A percentile compares a stretch with the other conserved stretches of the same genome.
Evolutionary conservation across 2,113 vertebrate genomes (phyloP).

Genomic region (Oceanites oceanicus): DNA sequence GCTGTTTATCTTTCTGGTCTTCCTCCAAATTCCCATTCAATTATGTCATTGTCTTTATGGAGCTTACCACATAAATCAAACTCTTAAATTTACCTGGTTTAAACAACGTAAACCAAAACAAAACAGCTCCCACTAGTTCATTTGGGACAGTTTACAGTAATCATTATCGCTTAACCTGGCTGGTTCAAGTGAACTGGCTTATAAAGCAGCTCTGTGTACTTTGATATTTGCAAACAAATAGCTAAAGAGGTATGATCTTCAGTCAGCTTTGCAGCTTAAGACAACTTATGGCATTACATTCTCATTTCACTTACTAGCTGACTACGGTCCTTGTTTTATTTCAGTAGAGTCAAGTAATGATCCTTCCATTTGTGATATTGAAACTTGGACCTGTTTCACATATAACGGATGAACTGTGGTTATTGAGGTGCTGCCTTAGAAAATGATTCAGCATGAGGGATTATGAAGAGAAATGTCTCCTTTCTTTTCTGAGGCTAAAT

Average conservation of each 20-base stretch:
- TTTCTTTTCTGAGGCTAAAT: not conserved
- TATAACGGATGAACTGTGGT: not conserved
- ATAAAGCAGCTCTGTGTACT: not conserved
- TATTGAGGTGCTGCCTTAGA: not conserved
- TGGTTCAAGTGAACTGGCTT: not conserved
- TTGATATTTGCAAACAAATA: not conserved
- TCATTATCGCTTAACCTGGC: not conserved
- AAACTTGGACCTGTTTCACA: not conserved
- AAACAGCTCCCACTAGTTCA: not conserved
- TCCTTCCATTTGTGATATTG: not conserved
- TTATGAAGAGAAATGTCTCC: not conserved
- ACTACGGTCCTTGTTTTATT: not conserved
- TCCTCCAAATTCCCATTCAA: not conserved
- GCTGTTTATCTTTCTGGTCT: not conserved
- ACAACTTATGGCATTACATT: not conserved
- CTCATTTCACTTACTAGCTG: not conserved
- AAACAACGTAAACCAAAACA: not conserved
- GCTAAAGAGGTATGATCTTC: not conserved
- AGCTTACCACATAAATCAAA: not conserved
- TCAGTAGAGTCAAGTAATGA: not conserved
- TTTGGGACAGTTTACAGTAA: not conserved
- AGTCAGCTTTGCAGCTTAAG: not conserved
- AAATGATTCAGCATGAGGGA: not conserved
- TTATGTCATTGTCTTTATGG: not conserved
- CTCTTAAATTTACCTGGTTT: not conserved